Percentiles rank a stretch among this genome's conserved stretches.
Conservation (phyloP, 2,113 vertebrate species). For the Scalopus aquaticus region DNA sequence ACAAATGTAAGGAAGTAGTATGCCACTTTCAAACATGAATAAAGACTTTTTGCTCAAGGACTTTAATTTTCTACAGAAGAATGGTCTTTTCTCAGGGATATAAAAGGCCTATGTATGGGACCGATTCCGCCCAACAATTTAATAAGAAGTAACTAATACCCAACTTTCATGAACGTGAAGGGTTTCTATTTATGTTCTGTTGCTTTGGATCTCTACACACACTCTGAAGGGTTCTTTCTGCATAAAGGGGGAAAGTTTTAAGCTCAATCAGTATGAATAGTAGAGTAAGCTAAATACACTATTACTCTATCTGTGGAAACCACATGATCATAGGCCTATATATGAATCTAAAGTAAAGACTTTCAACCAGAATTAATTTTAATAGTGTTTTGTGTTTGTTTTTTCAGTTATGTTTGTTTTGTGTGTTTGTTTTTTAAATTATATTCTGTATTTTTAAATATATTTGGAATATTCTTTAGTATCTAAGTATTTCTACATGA, state of each 20-base stretch:
- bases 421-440: not conserved
- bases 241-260: not conserved
- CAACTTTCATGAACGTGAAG: not conserved
- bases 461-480: conserved; percentile 30
- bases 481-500: not conserved
- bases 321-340: not conserved
- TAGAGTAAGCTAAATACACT: not conserved
- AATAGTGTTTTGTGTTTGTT: not conserved
- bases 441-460: not conserved
- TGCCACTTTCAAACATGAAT: conserved; percentile 32
- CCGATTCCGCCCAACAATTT: not conserved
- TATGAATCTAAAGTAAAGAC: not conserved
- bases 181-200: conserved; percentile 28
- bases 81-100: not conserved
- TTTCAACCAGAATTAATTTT: conserved; percentile 25
- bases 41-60: not conserved
- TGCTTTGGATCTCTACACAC: conserved; percentile 8
- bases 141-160: not conserved
- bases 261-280: not conserved
- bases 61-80: conserved; percentile 36
- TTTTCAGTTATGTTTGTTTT: not conserved
- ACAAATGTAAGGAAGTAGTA: not conserved
- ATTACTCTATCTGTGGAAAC: not conserved
- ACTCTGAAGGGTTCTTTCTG: not conserved
- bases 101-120: not conserved